A percentile compares a stretch with the other conserved stretches of the same genome.
phyloP scores from a whole-genome alignment of 2,113 vertebrate species.

The Myotis lucifugus region DNA sequence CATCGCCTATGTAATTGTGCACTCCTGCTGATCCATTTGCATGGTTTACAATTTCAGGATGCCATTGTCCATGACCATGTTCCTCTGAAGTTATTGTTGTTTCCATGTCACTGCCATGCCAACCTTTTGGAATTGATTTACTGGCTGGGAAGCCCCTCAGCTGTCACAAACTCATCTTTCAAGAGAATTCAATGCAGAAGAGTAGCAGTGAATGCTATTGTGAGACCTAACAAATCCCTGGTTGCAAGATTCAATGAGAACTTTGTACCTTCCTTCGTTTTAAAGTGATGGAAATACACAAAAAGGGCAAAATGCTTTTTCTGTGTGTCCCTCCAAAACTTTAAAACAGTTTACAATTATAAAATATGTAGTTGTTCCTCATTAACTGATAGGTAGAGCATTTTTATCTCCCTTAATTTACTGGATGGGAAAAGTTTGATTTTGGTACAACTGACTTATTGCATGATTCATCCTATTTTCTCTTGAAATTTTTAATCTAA shows the following conservation, averaged over 20 bases:
- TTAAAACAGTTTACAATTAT: neutral
- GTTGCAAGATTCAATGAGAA: neutral
- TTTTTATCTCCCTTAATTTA: neutral
- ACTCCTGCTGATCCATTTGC: neutral
- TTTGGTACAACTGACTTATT: neutral
- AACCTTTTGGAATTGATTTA: conserved; percentile 57
- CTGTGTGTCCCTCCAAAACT: neutral
- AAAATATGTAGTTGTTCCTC: neutral
- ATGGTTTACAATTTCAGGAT: neutral
- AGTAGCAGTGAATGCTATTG: neutral
- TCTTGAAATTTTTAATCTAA: neutral
- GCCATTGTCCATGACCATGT: neutral
- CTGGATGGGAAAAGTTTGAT: neutral
- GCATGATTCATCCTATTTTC: neutral
- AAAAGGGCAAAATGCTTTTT: neutral
- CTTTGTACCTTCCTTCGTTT: neutral
- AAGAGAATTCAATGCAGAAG: conserved; percentile 21
- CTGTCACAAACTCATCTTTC: conserved; percentile 48
- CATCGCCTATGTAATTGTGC: neutral
- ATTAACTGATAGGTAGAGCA: neutral
- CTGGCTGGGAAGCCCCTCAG: neutral
- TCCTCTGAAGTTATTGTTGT: neutral
- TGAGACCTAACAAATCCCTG: neutral
- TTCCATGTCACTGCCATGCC: neutral
- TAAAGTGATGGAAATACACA: neutral